phyloP scores from a whole-genome alignment of 2,888 invertebrate genomes.

The Xylocampa areola region DNA sequence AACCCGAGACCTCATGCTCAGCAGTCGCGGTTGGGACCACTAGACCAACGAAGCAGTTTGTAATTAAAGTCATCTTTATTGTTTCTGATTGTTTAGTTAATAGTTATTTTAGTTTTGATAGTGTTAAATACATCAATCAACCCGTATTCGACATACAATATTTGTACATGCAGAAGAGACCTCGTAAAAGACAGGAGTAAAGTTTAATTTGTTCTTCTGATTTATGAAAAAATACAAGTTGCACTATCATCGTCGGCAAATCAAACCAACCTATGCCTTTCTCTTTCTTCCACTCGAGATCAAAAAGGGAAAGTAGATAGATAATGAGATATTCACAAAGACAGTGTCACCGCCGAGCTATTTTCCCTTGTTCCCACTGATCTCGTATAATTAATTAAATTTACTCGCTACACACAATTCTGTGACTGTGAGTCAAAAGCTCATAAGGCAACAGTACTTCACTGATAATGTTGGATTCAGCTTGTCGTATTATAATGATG shows the following conservation, averaged over 20 bases:
- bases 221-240: slow-evolving; percentile 56
- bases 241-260: slow-evolving; percentile 52
- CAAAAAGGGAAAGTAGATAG: slow-evolving; percentile 12
- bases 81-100: too few species aligned
- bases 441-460: slow-evolving; percentile 27
- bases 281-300: slow-evolving; percentile 11
- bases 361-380: slow-evolving; percentile 33
- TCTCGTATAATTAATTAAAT: slow-evolving; percentile 51
- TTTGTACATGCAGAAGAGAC: too few species aligned
- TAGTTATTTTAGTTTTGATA: too few species aligned
- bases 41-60: too few species aligned
- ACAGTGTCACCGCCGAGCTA: slow-evolving; percentile 21
- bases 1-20: too few species aligned
- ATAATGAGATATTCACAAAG: slow-evolving; percentile 44
- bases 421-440: slow-evolving; percentile 40
- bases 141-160: too few species aligned
- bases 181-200: too few species aligned
- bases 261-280: slow-evolving; percentile 6
- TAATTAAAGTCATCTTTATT: too few species aligned
- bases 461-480: slow-evolving; percentile 20
- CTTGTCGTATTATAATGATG: slow-evolving; percentile 39
- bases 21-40: too few species aligned
- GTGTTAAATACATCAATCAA: too few species aligned
- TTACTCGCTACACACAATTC: slow-evolving; percentile 48
- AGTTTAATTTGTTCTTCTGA: too few species aligned